phyloP scores from a whole-genome alignment of 2,888 invertebrate genomes.

The Coelogynopora nodosa region DNA sequence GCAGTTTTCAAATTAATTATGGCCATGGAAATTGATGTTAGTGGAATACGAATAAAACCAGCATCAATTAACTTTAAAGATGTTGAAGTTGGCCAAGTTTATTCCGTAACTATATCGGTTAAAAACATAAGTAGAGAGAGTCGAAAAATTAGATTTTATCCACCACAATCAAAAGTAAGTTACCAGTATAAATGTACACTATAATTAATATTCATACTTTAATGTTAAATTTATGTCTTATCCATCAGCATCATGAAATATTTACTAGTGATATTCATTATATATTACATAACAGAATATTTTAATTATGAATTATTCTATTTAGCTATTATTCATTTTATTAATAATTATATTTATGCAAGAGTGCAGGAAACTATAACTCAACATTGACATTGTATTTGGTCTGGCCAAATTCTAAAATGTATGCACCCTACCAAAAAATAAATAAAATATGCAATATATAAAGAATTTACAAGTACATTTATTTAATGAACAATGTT shows the following conservation, averaged over 20 bases:
- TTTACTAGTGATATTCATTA: no score
- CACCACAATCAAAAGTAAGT: slow-evolving; percentile 57
- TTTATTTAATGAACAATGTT: no score
- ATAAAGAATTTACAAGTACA: no score
- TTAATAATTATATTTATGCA: not conserved
- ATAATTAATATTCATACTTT: not conserved
- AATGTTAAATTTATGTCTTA: no score
- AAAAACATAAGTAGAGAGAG: slow-evolving; percentile 58
- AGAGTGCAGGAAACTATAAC: no score
- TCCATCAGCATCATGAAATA: no score
- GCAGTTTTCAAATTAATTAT: not conserved
- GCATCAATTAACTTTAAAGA: slow-evolving; percentile 57
- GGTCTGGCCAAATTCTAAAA: no score
- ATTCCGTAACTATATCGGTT: slow-evolving; percentile 55
- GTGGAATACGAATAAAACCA: slow-evolving; percentile 58
- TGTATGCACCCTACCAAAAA: no score
- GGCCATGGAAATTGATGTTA: slow-evolving; percentile 53
- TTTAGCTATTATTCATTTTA: not conserved
- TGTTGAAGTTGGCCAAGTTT: slow-evolving; percentile 52
- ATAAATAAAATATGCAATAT: no score
- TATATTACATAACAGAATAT: not conserved
- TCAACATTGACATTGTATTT: no score
- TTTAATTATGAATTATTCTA: slow-evolving; percentile 34
- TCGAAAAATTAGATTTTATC: slow-evolving; percentile 58
- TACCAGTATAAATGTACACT: not conserved